Conservation (phyloP, 2,888 invertebrate species). For the Tinea trinotella region DNA sequence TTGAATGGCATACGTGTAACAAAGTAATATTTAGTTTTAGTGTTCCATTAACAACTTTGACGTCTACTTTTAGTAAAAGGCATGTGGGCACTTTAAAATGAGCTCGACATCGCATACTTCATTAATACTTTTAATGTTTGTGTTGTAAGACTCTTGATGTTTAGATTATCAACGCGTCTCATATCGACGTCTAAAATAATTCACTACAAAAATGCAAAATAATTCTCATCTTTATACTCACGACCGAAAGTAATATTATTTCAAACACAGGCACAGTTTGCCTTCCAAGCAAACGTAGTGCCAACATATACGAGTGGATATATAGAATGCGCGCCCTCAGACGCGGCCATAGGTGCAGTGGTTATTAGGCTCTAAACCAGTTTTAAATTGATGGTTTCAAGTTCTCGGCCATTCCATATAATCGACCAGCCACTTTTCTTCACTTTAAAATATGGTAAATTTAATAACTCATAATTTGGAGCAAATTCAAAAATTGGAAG, state of each 20-base stretch:
- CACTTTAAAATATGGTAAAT: background rate
- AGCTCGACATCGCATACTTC: too few relatives aligned
- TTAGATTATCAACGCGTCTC: too few relatives aligned
- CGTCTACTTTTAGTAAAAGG: background rate
- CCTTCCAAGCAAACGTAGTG: too few relatives aligned
- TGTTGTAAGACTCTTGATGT: too few relatives aligned
- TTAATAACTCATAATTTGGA: background rate
- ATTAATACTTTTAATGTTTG: too few relatives aligned
- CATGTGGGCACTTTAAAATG: background rate
- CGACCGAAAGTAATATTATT: too few relatives aligned
- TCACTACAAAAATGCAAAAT: too few relatives aligned
- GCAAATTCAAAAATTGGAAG: background rate
- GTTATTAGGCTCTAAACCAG: background rate
- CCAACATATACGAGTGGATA: too few relatives aligned
- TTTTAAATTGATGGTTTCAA: background rate
- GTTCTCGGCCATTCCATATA: background rate
- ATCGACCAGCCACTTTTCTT: background rate
- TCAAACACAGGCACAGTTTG: too few relatives aligned
- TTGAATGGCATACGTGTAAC: background rate
- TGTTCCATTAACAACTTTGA: background rate
- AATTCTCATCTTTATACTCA: too few relatives aligned
- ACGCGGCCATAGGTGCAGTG: background rate
- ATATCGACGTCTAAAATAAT: too few relatives aligned
- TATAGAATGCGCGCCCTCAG: background rate
- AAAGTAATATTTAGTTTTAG: background rate